Base-by-base conservation (phyloP, 2,888 invertebrate genomes). In the Conistra vaccinii region DNA sequence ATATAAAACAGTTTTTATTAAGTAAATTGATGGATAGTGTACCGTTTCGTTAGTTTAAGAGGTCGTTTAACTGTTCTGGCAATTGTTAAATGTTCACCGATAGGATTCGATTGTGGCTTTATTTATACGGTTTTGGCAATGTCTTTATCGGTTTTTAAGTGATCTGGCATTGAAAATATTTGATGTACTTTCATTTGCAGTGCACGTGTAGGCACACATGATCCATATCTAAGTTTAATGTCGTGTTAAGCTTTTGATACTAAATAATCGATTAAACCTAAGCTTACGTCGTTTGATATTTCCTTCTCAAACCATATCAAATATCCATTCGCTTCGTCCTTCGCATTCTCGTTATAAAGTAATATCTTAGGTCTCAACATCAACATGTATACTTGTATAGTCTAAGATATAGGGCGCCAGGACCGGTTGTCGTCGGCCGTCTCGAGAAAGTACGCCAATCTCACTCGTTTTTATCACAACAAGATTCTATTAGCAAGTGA, bases 1-100 rank as follows among this genome's bases (percentile, higher is more conserved):
- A 76, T 76, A 78, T 78, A 87, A 84, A 79, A 84, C 26, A 68
- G 35, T 81, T 86, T 86, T 86, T 87, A 87, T 87, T 84, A 75
- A 76, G 76, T 65, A 84, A 84, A 86, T 86, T 86, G 85, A 71
- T 76, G 76, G 70, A 81, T 85, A 74, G 74, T 74, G 65, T 76
- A 70, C 57, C 53, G 68, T 73, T 70, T 58, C n/a, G 60, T 76
- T 76, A 57, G 66, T 73, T 77, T 69, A 69, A 61, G 69, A 76
- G 83, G 67, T 76, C 83, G 69, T 78, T 84, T 71, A 74, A 76
- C 71, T 75, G 58, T 71, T 66, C 20, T 12, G 45, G 39, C 57
- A 66, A 68, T 71, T 70, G 69, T 61, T 78, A 70, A 81, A 51
- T 73, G 73, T 60, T 57, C 66, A 32, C 51, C 66, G 74, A 83